Evolutionary conservation across 2,888 invertebrate genomes (phyloP), one percentile per base, ranked within the genome.

Genomic region (Pedicia rivosa): DNA sequence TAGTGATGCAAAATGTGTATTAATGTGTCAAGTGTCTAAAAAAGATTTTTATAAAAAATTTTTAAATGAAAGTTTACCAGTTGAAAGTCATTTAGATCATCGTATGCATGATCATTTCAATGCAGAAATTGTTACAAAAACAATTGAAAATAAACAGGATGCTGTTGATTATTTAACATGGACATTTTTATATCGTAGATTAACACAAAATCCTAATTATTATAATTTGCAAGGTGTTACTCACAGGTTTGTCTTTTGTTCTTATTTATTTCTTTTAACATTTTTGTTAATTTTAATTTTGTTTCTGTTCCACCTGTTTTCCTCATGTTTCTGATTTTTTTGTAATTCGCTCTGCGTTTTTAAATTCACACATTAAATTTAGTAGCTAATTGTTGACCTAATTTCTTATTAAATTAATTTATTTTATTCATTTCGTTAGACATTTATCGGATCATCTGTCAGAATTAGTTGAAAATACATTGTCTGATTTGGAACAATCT

Each of bases 201-300:
- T 98, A 50, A 95, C 98, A 2, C 95, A 97, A 66, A 99, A 99
- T 65, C 98, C 98, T 1, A 99, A 99, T 63, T 99, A 99, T 56
- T 99, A 99, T 62, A 95, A 94, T 55, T 66, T 98, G 32, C 95
- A 97, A 62, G 92, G 94, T 2, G 87, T 95, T 2, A 87, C 94
- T 0, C 95, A 97, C 57, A 64, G 68, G 67, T 67, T n/a, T n/a
- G n/a, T n/a, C n/a, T n/a, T n/a, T n/a, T n/a, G n/a, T n/a, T n/a
- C n/a, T n/a, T n/a, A n/a, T n/a, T n/a, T n/a, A n/a, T n/a, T n/a
- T n/a, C n/a, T n/a, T n/a, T n/a, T n/a, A n/a, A n/a, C n/a, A n/a
- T n/a, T n/a, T n/a, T n/a, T n/a, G n/a, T n/a, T n/a, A n/a, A n/a
- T n/a, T n/a, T n/a, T n/a, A n/a, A n/a, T n/a, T n/a, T n/a, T n/a